A percentile compares a stretch with the other conserved stretches of the same genome.
Evolutionary conservation across 2,888 invertebrate species (phyloP).

Genomic region (Opisthograptis luteolata): DNA sequence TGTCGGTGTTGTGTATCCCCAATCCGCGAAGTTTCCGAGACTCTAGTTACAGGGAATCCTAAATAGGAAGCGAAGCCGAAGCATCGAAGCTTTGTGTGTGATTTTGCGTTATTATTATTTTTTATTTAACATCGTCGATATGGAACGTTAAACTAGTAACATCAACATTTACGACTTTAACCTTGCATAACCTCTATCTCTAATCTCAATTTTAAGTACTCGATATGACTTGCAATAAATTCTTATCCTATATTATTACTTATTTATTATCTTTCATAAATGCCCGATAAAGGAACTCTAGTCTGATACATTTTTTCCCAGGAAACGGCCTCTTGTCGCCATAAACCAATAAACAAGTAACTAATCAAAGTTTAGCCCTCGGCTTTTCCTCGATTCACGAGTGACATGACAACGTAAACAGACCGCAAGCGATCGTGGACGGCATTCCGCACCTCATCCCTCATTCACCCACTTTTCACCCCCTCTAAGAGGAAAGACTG

Average conservation of each 20-base stretch:
- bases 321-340: slow-evolving; percentile 53
- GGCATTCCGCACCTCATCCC: slow-evolving; percentile 38
- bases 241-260: too few relatives aligned
- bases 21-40: too few relatives aligned
- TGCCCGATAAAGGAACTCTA: background rate
- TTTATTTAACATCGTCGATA: too few relatives aligned
- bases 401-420: slow-evolving; percentile 69
- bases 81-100: too few relatives aligned
- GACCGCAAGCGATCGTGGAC: slow-evolving; percentile 49
- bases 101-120: too few relatives aligned
- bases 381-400: slow-evolving; percentile 63
- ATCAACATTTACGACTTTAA: background rate
- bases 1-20: too few relatives aligned
- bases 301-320: slow-evolving; percentile 23
- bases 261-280: background rate
- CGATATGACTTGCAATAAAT: too few relatives aligned
- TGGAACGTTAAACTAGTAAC: too few relatives aligned
- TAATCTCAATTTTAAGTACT: background rate
- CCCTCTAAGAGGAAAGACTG: too few relatives aligned
- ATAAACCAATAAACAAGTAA: slow-evolving; percentile 69
- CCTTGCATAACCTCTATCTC: background rate
- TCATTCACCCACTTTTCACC: slow-evolving; percentile 36
- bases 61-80: too few relatives aligned
- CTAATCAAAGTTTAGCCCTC: slow-evolving; percentile 67
- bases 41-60: too few relatives aligned